Base-by-base conservation (phyloP, 2,113 vertebrate genomes). In the Mirounga angustirostris region DNA sequence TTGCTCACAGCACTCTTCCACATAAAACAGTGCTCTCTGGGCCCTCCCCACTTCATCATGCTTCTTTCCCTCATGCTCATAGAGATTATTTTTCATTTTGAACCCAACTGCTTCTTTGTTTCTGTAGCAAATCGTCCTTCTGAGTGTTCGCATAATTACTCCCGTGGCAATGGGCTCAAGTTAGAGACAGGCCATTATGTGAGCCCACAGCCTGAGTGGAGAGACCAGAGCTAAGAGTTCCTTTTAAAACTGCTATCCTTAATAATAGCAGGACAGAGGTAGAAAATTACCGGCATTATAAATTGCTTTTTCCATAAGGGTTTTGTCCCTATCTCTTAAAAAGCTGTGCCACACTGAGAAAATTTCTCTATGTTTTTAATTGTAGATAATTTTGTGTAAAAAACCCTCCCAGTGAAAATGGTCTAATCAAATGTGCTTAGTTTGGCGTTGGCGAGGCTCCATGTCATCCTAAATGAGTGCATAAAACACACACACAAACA, bases 291-390 rank as follows among this genome's bases (percentile, higher is more conserved):
- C 71, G 84, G 56, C 88, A 95, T 96, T 76, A 90, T 69, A 95
- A 98, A 96, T 97, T 89, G 92, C 71, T 95, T 93, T 98, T 86
- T 69, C 2, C 16, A 97, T 73, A 83, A 83, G 79, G 54, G 89
- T 65, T 98, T 78, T 96, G 89, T 92, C 69, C 97, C 74, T 67
- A 12, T 80, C 79, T 79, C 89, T 97, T 94, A 89, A 92, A 97
- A 96, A 92, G 80, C 94, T 81, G 74, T 69, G 43, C 65, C 93
- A 84, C 58, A 50, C 78, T 50, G 91, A 71, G 85, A 96, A 96
- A 97, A 96, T 74, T 59, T 98, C 93, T 95, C 88, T 79, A 18
- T 24, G 28, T 94, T 96, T 98, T 97, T 97, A 97, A 98, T 98
- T 97, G 88, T 79, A 74, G 85, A 94, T 96, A 78, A 97, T 98